Percentiles rank a stretch among this genome's conserved stretches.
These are phyloP conservation scores for Brachionus paranguensis DNA, from an alignment of 1,140 invertebrate species.

Conservation along the genomic window DNA sequence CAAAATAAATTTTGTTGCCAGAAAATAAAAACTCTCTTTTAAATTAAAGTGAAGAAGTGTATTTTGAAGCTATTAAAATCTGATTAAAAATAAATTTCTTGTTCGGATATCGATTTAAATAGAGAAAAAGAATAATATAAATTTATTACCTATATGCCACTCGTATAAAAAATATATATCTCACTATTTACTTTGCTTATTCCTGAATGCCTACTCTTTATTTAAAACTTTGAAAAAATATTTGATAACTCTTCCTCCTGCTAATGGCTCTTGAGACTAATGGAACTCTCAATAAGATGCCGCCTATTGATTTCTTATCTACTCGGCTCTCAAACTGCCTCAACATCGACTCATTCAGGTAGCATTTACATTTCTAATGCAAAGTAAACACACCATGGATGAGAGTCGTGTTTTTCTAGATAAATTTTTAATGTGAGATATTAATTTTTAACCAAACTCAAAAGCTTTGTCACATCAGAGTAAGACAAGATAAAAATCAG, in stretches of 20 bases:
- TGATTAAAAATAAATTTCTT: conserved; percentile 26
- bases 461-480: neutral
- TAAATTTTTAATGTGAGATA: conserved; percentile 24
- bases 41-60: conserved; percentile 21
- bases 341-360: neutral
- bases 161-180: neutral
- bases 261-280: neutral
- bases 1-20: neutral
- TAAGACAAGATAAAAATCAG: neutral
- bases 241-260: neutral
- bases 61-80: conserved; percentile 24
- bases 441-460: neutral
- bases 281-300: neutral
- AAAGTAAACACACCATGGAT: neutral
- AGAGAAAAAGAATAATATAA: neutral
- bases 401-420: conserved; percentile 2
- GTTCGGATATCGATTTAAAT: conserved; percentile 26
- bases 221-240: neutral
- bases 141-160: neutral
- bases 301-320: neutral
- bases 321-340: neutral
- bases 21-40: neutral
- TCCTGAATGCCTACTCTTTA: neutral
- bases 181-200: neutral
- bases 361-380: neutral